Percentiles rank a stretch among this genome's conserved stretches.
Evolutionary conservation across 2,888 invertebrate species (phyloP).

Genomic region (Drepana falcataria): DNA sequence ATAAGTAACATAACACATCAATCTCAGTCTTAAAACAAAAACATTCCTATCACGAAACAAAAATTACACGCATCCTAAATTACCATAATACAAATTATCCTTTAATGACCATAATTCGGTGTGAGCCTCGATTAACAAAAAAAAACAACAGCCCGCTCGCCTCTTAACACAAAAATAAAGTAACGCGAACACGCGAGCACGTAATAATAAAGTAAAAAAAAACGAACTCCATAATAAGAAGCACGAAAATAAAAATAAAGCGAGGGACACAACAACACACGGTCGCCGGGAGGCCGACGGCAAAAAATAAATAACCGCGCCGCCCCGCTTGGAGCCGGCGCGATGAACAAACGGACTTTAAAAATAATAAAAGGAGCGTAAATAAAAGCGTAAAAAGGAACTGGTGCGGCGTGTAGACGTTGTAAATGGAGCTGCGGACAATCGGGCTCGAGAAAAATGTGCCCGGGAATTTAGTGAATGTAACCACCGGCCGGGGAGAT

Average conservation of each 20-base stretch:
- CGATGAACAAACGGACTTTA: conserved; percentile 77
- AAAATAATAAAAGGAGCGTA: conserved; percentile 78
- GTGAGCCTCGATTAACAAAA: conserved; percentile 71
- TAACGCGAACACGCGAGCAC: conserved; percentile 73
- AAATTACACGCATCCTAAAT: conserved; percentile 77
- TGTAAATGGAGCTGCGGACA: conserved; percentile 78
- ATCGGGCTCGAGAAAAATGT: conserved; percentile 73
- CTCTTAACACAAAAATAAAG: conserved; percentile 78
- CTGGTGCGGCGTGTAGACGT: conserved; percentile 76
- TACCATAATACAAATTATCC: conserved; percentile 79
- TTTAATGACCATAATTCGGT: conserved; percentile 78
- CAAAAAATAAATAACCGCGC: conserved; percentile 74
- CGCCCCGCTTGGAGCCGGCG: conserved; percentile 67
- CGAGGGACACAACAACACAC: conserved; percentile 76
- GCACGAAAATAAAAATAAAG: conserved; percentile 77
- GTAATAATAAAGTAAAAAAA: conserved; percentile 71
- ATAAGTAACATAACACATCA: conserved; percentile 46
- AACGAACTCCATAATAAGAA: conserved; percentile 76
- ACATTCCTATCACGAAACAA: conserved; percentile 73
- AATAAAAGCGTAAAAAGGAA: conserved; percentile 78
- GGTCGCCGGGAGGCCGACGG: conserved; percentile 76
- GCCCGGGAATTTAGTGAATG: conserved; percentile 75
- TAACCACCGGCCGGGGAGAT: conserved; percentile 52
- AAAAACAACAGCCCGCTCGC: conserved; percentile 60
- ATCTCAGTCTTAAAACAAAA: conserved; percentile 56